A percentile compares a stretch with the other conserved stretches of the same genome.
Conservation (phyloP, 2,113 vertebrate genomes). For the Hippoglossus stenolepis region DNA sequence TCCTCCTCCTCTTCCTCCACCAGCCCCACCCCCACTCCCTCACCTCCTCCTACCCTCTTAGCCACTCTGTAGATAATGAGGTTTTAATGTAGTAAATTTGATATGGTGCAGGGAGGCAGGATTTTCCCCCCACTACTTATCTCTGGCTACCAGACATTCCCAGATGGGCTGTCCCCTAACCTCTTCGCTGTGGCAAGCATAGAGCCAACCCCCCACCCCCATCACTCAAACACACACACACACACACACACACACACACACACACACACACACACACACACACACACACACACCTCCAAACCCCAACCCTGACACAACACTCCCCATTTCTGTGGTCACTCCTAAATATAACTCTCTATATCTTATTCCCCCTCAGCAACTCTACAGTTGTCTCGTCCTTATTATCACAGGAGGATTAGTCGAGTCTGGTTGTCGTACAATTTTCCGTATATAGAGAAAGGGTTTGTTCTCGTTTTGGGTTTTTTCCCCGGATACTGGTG, state of each 20-base stretch:
- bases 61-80: conserved; percentile 71
- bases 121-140: conserved; percentile 71
- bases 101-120: conserved; percentile 65
- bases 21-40: conserved; percentile 10
- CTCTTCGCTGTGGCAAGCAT: conserved; percentile 49
- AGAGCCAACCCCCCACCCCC: background rate
- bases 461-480: too few species aligned
- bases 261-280: conserved; percentile 1
- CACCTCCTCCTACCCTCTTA: conserved; percentile 18
- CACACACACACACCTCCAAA: conserved; percentile 26
- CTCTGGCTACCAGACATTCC: conserved; percentile 73
- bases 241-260: background rate
- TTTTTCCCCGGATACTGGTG: too few species aligned
- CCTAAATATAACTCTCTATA: conserved; percentile 36
- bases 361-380: conserved; percentile 5
- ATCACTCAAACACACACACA: too few species aligned
- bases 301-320: conserved; percentile 28
- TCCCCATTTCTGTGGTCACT: conserved; percentile 30
- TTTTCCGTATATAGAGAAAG: background rate
- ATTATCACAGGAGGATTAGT: conserved; percentile 21
- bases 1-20: conserved; percentile 19
- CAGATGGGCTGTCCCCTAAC: conserved; percentile 69
- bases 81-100: conserved; percentile 78
- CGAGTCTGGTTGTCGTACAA: background rate
- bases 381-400: conserved; percentile 16